A percentile compares a stretch with the other conserved stretches of the same genome.
phyloP scores from a whole-genome alignment of 2,797 vertebrate genomes.

The Coilia nasus region DNA sequence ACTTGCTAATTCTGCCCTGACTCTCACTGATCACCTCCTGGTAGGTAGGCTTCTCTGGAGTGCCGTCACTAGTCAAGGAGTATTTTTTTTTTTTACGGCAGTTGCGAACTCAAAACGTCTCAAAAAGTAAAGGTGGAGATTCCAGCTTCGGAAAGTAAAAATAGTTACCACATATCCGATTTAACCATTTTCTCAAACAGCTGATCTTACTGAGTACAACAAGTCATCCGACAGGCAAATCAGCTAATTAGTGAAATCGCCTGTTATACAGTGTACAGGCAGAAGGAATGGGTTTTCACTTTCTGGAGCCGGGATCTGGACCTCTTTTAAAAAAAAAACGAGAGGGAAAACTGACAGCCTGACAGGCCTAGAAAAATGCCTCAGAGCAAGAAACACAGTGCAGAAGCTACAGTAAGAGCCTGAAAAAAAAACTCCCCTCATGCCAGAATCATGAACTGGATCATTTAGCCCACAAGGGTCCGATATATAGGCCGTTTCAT shows the following conservation, averaged over 20 bases:
- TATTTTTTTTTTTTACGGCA: background rate
- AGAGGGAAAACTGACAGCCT: background rate
- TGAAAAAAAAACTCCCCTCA: background rate
- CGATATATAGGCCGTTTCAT: constrained; percentile 49
- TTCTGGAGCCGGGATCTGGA: too few species aligned
- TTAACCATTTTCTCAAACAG: too few species aligned
- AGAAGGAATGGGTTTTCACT: too few species aligned
- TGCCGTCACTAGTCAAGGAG: constrained; percentile 1
- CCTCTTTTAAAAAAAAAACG: too few species aligned
- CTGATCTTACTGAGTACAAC: too few species aligned
- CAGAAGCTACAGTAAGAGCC: background rate
- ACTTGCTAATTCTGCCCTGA: constrained; percentile 49
- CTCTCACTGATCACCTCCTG: constrained; percentile 65
- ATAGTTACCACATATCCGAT: too few species aligned
- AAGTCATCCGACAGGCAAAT: too few species aligned
- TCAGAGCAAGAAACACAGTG: constrained; percentile 54
- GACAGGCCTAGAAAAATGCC: constrained; percentile 19
- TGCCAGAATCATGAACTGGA: constrained; percentile 63
- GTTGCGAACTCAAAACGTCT: background rate
- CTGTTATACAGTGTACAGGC: too few species aligned
- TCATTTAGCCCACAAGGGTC: constrained; percentile 58
- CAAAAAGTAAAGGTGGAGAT: too few species aligned
- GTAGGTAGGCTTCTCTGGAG: constrained; percentile 59
- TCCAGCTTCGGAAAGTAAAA: too few species aligned
- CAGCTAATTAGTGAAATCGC: too few species aligned